These are phyloP conservation scores for Mastomys natalensis DNA, from an alignment of 2,113 vertebrate genomes.

Conservation along the genomic window DNA sequence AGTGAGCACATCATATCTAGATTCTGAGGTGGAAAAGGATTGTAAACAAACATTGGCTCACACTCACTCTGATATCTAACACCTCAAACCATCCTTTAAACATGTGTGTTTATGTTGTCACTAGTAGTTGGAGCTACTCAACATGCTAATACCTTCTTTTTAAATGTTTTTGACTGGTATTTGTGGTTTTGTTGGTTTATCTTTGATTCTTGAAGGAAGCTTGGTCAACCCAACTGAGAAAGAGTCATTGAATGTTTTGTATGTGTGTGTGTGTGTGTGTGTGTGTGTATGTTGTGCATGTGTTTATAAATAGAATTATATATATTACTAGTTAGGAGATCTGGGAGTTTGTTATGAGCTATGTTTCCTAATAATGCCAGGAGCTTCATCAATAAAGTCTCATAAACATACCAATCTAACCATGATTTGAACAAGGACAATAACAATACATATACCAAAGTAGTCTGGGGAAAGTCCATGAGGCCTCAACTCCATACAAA, in stretches of 20 bases:
- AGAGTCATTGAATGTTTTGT: neutral
- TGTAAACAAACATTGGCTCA: neutral
- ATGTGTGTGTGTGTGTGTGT: too few relatives aligned
- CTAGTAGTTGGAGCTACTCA: neutral
- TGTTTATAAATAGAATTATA: neutral
- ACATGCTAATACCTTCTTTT: neutral
- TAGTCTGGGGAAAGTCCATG: neutral
- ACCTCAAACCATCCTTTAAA: neutral
- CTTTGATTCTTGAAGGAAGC: neutral
- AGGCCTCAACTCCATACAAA: neutral
- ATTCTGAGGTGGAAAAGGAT: neutral
- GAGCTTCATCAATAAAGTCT: neutral
- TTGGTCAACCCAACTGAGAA: neutral
- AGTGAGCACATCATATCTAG: neutral
- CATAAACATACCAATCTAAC: neutral
- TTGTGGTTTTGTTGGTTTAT: neutral
- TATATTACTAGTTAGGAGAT: neutral
- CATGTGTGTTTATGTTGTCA: neutral
- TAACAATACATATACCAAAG: neutral
- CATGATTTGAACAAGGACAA: neutral
- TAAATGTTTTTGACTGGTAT: neutral
- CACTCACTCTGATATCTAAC: neutral
- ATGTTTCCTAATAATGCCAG: neutral
- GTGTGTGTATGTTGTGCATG: too few relatives aligned
- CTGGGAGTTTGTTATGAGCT: neutral